Conservation (phyloP, 64 coral and sea anemone species). For the Porites lutea region DNA sequence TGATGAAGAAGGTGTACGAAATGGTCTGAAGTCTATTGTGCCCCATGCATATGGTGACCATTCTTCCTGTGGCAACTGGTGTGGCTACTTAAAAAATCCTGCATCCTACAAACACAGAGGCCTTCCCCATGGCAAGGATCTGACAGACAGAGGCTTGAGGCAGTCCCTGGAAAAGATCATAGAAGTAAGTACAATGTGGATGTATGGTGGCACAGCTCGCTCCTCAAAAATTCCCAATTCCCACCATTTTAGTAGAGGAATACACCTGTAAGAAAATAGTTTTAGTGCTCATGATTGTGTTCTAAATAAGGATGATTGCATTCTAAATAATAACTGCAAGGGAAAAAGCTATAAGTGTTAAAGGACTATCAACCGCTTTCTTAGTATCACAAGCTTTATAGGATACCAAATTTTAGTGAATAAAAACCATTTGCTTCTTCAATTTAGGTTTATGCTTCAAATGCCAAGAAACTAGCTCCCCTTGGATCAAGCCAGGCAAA, state of each 20-base stretch:
- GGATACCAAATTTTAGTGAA: too few species aligned
- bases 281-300: conserved; percentile 16
- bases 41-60: conserved; percentile 63
- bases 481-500: conserved; percentile 53
- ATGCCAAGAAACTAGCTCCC: conserved; percentile 55
- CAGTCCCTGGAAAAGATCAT: not conserved
- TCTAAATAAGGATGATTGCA: not conserved
- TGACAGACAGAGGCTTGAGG: not conserved
- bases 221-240: not conserved
- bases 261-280: conserved; percentile 23
- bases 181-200: not conserved
- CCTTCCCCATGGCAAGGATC: conserved; percentile 20
- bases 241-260: conserved; percentile 19
- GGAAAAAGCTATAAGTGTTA: not conserved
- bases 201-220: not conserved
- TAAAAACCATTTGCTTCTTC: too few species aligned
- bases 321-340: conserved; percentile 29
- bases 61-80: conserved; percentile 26
- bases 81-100: conserved; percentile 34
- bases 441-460: too few species aligned
- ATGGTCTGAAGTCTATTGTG: too few species aligned
- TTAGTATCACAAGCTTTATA: too few species aligned
- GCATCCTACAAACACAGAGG: not conserved
- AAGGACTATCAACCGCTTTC: too few species aligned
- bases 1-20: too few species aligned